Base-by-base conservation (phyloP, 1,140 invertebrate genomes). In the Lordiphosa stackelbergi region DNA sequence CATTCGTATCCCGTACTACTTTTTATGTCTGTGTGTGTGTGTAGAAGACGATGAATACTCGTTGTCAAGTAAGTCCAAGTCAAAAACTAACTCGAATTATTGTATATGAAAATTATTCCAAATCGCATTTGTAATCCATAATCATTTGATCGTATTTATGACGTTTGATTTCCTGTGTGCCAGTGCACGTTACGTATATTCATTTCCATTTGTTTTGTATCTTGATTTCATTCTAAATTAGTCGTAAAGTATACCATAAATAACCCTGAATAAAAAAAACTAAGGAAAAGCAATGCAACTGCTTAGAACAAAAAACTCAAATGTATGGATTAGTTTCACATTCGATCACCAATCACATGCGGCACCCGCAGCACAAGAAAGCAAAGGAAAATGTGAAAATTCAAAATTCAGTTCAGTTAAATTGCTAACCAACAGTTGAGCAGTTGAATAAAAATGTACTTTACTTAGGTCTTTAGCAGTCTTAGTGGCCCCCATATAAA, bases 11-110 rank as follows among this genome's bases (percentile, higher is more conserved):
- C 64, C 64, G 53, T 66, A 71, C 75, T 74, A 73, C 71, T 79
- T 71, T 79, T 71, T 65, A 71, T 81, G 69, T 84, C 69, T 77
- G 73, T 81, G 63, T 84, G 78, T 79, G 77, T 85, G 83, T 83
- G 72, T 85, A 85, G 81, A 85, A 85, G 81, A 85, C 72, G 81
- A 85, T 85, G 81, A 85, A 81, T 85, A 85, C 75, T 85, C 81
- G 83, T 85, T 85, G 75, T 85, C 81, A 85, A 85, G 81, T 85
- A 85, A 85, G 81, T 85, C 83, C 43, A 46, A 46, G 11, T 46
- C 16, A 22, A 48, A 61, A 71, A 81, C 47, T 85, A 85, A 74
- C 51, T 77, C 56, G 81, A 79, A 54, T 35, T 59, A 47, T 73
- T 55, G 72, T 52, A 62, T 62, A 56, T 70, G 60, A 54, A 74